Percentiles rank a stretch among this genome's conserved stretches.
These are phyloP conservation scores for Athripsodes cinereus DNA, from an alignment of 2,888 invertebrate genomes.

Conservation along the genomic window DNA sequence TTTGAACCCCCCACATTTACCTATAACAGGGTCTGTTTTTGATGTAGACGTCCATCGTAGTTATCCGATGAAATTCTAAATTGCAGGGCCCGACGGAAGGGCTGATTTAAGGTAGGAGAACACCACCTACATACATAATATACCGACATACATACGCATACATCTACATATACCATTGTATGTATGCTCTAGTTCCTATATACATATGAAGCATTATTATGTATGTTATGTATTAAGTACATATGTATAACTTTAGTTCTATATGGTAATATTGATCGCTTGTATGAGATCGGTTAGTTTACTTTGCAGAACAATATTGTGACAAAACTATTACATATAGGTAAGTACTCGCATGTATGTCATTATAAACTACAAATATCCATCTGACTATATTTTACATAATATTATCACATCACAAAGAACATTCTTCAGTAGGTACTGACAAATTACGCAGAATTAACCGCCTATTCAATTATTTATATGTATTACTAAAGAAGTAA, in stretches of 20 bases:
- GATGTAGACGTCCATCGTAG: constrained; percentile 25
- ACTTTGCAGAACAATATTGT: too few species aligned
- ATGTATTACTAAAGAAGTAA: too few species aligned
- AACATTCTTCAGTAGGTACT: too few species aligned
- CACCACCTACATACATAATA: neutral
- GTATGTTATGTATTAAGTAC: neutral
- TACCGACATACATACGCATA: neutral
- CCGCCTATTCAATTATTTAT: too few species aligned
- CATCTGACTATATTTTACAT: too few species aligned
- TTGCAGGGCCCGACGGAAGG: constrained; percentile 20
- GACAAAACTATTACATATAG: too few species aligned
- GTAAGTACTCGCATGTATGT: too few species aligned
- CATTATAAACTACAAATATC: too few species aligned
- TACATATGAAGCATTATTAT: neutral
- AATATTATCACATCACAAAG: too few species aligned
- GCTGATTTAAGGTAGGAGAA: constrained; percentile 10
- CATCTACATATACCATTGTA: neutral
- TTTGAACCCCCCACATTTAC: constrained; percentile 19
- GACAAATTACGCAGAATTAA: too few species aligned
- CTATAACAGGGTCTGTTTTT: constrained; percentile 24
- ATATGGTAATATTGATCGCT: neutral
- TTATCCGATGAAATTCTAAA: constrained; percentile 24
- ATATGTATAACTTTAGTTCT: neutral
- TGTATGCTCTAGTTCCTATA: neutral
- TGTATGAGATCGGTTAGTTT: neutral